Base-by-base conservation (phyloP, 2,113 vertebrate species). In the Poecilia latipinna region DNA sequence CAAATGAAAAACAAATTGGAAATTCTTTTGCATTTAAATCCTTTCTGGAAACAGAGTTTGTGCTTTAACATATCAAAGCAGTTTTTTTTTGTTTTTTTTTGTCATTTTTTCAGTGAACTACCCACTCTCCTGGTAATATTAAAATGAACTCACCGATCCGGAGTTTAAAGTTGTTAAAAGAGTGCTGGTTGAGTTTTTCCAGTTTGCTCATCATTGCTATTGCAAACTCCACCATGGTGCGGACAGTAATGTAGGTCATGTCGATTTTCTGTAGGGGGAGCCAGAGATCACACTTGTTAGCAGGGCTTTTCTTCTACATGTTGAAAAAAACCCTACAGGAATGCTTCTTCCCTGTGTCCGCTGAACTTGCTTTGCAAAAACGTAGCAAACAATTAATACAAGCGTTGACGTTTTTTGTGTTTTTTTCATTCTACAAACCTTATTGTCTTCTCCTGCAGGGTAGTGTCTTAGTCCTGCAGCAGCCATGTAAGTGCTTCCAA, bases 401-500 rank as follows among this genome's bases (percentile, higher is more conserved):
- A 54, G n/a, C 22, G 1, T 57, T n/a, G 8, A n/a, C 0, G 44
- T 15, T 17, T 42, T 42, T 13, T 13, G 8, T 42, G 0, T 4
- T 42, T 13, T 12, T n/a, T 69, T 32, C 1, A 68, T 13, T 37
- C 3, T 70, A 83, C 93, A 72, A 91, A 94, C 94, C 86, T 71
- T 96, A 82, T 74, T 91, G 81, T 88, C 95, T 60, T 94, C 92
- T 10, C 31, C 62, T 26, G 79, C 31, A 61, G 82, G 78, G 39
- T 73, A 64, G 12, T 82, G 75, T 19, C 79, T 96, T 75, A 97
- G 92, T 13, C 97, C 96, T 0, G 94, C 95, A 3, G 95, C 96
- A 0, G 96, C 97, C 97, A 97, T 97, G 93, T 97, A 97, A 1
- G 96, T 96, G 75, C 96, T 97, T 71, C 96, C 94, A 0, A 97